Conservation (phyloP, 2,888 invertebrate species). For the Chloroclystis v-ata region DNA sequence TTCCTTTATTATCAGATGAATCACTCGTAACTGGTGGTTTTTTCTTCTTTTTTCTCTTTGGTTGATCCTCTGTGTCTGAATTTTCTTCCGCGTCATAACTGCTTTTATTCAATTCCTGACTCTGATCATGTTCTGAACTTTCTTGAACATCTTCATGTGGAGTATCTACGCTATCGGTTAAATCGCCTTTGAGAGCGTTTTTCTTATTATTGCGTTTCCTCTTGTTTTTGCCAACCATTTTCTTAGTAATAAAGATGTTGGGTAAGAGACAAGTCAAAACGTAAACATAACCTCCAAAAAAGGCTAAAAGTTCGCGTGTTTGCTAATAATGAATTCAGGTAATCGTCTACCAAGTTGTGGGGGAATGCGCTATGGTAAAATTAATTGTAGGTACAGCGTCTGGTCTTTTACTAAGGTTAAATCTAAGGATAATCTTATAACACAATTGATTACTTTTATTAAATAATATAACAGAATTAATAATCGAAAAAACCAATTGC, state of each 20-base stretch:
- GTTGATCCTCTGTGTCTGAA: constrained; percentile 48
- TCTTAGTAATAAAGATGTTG: constrained; percentile 4
- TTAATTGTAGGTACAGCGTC: too few relatives aligned
- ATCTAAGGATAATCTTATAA: too few relatives aligned
- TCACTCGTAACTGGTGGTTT: constrained; percentile 43
- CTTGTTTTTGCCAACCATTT: constrained; percentile 44
- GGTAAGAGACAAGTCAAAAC: not conserved
- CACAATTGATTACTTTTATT: too few relatives aligned
- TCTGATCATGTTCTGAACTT: constrained; percentile 26
- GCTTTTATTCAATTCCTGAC: constrained; percentile 26
- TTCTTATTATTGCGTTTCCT: constrained; percentile 43
- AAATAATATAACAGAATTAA: too few relatives aligned
- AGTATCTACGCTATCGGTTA: constrained; percentile 6
- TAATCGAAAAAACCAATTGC: too few relatives aligned
- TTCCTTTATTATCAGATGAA: constrained; percentile 55
- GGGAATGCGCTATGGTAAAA: too few relatives aligned
- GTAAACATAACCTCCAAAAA: too few relatives aligned
- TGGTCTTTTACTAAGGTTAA: too few relatives aligned
- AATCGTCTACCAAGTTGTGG: too few relatives aligned
- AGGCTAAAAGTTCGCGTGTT: too few relatives aligned
- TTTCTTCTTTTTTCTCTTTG: constrained; percentile 58
- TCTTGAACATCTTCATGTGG: constrained; percentile 26
- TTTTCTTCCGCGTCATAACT: constrained; percentile 37
- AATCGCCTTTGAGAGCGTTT: constrained; percentile 26
- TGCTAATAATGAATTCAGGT: too few relatives aligned